Conservation (phyloP, 2,113 vertebrate genomes). For the Poecile atricapillus region DNA sequence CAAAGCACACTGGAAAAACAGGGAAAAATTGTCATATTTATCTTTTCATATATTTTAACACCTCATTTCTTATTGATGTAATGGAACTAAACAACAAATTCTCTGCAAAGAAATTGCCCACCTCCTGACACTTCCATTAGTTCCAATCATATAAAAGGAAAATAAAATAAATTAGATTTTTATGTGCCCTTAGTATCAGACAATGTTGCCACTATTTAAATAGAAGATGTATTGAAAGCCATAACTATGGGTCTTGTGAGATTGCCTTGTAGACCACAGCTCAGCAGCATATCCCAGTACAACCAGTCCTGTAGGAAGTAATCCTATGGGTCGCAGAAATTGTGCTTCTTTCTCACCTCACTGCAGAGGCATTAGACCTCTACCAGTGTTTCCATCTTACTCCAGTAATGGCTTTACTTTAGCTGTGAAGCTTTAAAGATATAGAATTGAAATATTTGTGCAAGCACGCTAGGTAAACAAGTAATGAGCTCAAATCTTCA, state of each 20-base stretch:
- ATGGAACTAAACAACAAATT: background rate
- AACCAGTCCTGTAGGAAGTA: background rate
- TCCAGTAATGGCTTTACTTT: background rate
- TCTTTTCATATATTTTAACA: background rate
- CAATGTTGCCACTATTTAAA: background rate
- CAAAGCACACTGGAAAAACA: background rate
- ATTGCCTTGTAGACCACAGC: background rate
- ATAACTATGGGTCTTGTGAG: background rate
- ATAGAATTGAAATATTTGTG: background rate
- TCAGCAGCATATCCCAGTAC: background rate
- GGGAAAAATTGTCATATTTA: background rate
- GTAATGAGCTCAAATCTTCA: background rate
- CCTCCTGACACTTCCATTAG: background rate
- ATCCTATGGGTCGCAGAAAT: fast-evolving
- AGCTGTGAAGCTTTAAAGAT: background rate
- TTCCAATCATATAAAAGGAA: background rate
- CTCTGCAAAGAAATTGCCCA: background rate
- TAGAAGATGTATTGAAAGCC: background rate
- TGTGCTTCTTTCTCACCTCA: background rate
- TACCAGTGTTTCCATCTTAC: background rate
- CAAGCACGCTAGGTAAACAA: background rate
- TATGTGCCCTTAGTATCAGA: background rate
- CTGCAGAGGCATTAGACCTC: background rate
- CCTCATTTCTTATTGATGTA: background rate
- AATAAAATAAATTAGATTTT: background rate